phyloP scores from a whole-genome alignment of 2,797 vertebrate species.

The Salmo trutta region DNA sequence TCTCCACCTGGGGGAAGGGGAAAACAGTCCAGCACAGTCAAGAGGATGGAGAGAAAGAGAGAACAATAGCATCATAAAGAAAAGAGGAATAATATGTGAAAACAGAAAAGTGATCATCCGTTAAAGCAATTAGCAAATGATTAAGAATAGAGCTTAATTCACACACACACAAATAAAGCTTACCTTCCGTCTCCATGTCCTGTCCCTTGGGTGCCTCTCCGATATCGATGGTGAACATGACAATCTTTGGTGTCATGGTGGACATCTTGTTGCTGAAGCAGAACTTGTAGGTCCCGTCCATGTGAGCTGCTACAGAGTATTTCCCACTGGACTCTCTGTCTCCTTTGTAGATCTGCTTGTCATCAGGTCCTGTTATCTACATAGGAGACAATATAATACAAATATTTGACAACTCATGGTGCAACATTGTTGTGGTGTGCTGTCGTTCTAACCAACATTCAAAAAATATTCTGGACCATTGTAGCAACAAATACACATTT shows the following conservation, averaged over 20 bases:
- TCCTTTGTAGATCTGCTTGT: conserved; percentile 96
- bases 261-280: conserved; percentile 99
- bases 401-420: not conserved
- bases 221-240: conserved; percentile 99
- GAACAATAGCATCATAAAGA: conserved; percentile 4
- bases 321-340: conserved; percentile 97
- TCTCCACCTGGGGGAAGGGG: conserved; percentile 70
- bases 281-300: conserved; percentile 97
- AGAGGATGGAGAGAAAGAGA: conserved; percentile 28
- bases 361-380: conserved; percentile 96
- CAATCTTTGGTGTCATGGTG: conserved; percentile 99
- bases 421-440: not conserved
- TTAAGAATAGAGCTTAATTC: not conserved
- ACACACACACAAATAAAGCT: not conserved
- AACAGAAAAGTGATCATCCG: not conserved
- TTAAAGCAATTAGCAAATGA: not conserved
- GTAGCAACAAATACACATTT: not conserved
- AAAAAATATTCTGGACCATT: not conserved
- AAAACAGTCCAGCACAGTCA: conserved; percentile 41
- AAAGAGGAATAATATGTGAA: conserved; percentile 16
- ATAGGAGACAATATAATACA: conserved; percentile 1
- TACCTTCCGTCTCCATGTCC: conserved; percentile 99
- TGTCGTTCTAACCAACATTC: too few species aligned
- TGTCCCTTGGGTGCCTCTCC: conserved; percentile 97
- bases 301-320: conserved; percentile 96